Percentiles rank a stretch among this genome's conserved stretches.
Conservation (phyloP, 2,113 vertebrate genomes). For the Odocoileus hemionus region DNA sequence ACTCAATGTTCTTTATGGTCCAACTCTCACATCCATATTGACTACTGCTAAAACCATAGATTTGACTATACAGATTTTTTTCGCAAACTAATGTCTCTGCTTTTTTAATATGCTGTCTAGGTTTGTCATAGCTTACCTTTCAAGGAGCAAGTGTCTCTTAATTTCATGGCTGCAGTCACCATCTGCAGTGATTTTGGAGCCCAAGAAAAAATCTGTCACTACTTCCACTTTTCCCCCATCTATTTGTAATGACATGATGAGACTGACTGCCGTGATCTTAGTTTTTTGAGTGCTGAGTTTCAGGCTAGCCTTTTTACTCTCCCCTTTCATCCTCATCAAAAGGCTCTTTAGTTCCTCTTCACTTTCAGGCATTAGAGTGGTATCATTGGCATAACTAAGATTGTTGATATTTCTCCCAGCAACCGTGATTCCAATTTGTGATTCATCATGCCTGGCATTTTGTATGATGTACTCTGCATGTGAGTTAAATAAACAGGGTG, state of each 20-base stretch:
- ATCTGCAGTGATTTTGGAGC: background rate
- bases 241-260: background rate
- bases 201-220: background rate
- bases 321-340: background rate
- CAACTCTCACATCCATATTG: background rate
- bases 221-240: background rate
- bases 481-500: background rate
- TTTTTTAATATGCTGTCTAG: background rate
- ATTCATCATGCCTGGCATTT: background rate
- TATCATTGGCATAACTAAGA: background rate
- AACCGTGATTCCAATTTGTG: background rate
- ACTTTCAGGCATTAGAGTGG: background rate
- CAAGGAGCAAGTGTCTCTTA: background rate
- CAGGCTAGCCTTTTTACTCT: background rate
- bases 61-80: background rate
- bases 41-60: background rate
- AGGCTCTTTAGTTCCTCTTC: background rate
- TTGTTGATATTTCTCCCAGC: background rate
- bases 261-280: background rate
- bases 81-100: background rate
- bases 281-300: background rate
- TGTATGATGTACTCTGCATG: background rate
- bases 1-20: background rate
- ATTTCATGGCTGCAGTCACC: background rate
- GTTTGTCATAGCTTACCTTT: background rate